phyloP scores from a whole-genome alignment of 1,140 invertebrate species.

The Dendrolimus kikuchii region DNA sequence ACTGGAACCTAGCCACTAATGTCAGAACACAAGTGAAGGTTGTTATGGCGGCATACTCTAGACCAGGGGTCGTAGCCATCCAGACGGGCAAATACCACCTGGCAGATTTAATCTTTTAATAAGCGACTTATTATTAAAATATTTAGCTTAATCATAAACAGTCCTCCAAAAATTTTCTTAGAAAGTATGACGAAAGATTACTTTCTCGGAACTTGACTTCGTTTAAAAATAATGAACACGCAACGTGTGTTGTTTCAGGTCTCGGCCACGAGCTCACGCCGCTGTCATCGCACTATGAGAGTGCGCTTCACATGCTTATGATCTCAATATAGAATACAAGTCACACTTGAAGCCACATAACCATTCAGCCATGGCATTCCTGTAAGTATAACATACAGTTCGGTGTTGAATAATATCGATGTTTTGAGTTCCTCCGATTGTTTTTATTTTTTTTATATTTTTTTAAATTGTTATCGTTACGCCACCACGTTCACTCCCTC shows the following conservation, averaged over 20 bases:
- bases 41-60: too few relatives aligned
- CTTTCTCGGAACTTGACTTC: too few relatives aligned
- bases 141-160: too few relatives aligned
- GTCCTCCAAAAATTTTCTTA: too few relatives aligned
- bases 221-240: background rate
- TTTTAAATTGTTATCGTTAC: conserved; percentile 56
- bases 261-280: conserved; percentile 27
- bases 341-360: conserved; percentile 39
- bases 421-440: conserved; percentile 57
- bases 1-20: too few relatives aligned
- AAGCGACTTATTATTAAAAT: too few relatives aligned
- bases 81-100: too few relatives aligned
- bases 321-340: conserved; percentile 45
- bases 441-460: conserved; percentile 47
- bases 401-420: conserved; percentile 47
- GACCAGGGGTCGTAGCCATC: too few relatives aligned
- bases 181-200: too few relatives aligned
- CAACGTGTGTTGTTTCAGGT: conserved; percentile 60
- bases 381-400: conserved; percentile 63
- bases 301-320: conserved; percentile 49
- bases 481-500: conserved; percentile 68
- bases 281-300: conserved; percentile 59
- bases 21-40: too few relatives aligned
- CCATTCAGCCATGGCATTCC: conserved; percentile 50
- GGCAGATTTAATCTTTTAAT: too few relatives aligned